Conservation (phyloP, 2,888 invertebrate species). For the Platycheirus albimanus region DNA sequence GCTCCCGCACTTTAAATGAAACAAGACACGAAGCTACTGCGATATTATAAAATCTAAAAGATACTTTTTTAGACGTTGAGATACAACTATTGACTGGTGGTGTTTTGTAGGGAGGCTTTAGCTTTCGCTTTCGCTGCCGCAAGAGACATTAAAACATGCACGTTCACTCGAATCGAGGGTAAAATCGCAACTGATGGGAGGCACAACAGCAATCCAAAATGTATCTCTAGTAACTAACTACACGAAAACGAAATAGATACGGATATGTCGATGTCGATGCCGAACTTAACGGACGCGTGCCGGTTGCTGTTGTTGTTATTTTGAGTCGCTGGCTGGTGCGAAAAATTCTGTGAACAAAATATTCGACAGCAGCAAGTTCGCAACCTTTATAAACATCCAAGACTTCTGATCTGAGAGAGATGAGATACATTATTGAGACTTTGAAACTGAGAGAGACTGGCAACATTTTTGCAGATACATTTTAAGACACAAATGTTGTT, state of each 20-base stretch:
- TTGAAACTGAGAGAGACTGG: conserved; percentile 13
- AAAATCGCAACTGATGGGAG: conserved; percentile 67
- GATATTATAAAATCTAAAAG: conserved; percentile 14
- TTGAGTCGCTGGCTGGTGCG: conserved; percentile 38
- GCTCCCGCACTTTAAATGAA: conserved; percentile 39
- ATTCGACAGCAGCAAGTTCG: not conserved
- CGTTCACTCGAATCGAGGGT: conserved; percentile 72
- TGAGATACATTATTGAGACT: no score
- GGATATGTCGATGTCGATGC: no score
- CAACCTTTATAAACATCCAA: no score
- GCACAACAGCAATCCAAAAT: conserved; percentile 53
- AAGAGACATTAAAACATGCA: conserved; percentile 45
- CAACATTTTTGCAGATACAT: conserved; percentile 33
- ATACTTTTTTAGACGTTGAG: conserved; percentile 42
- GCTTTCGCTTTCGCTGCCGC: conserved; percentile 38
- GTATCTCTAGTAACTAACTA: conserved; percentile 65
- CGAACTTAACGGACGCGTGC: conserved; percentile 61
- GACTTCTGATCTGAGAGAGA: not conserved
- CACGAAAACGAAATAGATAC: conserved; percentile 50
- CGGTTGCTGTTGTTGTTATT: conserved; percentile 49
- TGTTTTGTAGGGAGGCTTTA: no score
- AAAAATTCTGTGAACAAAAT: conserved; percentile 49
- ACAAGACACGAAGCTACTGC: conserved; percentile 21
- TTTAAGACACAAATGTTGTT: not conserved
- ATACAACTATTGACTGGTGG: conserved; percentile 32